phyloP scores from a whole-genome alignment of 2,797 vertebrate genomes.

The Danio choprae region DNA sequence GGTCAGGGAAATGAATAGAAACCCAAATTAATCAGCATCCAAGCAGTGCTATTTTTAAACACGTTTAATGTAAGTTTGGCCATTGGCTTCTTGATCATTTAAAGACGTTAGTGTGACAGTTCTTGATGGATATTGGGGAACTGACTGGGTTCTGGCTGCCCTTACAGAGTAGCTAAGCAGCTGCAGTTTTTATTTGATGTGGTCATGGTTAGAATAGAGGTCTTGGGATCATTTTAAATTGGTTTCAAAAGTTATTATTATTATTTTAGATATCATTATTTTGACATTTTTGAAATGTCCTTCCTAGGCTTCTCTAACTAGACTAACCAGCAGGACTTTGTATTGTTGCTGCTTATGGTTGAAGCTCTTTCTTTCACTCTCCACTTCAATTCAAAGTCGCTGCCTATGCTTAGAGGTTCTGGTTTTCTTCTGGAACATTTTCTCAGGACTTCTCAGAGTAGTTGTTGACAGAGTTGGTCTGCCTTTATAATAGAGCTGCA shows the following conservation, averaged over 20 bases:
- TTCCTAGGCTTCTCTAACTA: background rate
- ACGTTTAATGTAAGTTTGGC: background rate
- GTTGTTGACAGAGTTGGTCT: slow-evolving; percentile 31
- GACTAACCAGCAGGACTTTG: background rate
- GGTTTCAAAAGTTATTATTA: slow-evolving; percentile 13
- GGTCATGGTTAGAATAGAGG: slow-evolving; percentile 13
- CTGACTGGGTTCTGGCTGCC: slow-evolving; percentile 5
- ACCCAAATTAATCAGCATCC: background rate
- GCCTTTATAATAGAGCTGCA: slow-evolving; percentile 6
- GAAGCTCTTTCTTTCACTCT: background rate
- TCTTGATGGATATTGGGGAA: slow-evolving; percentile 9
- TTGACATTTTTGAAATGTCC: background rate
- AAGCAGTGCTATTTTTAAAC: slow-evolving; percentile 5
- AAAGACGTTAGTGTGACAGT: background rate
- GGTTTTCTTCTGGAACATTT: slow-evolving; percentile 31
- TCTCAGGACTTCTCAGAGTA: slow-evolving; percentile 27
- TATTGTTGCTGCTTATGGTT: background rate
- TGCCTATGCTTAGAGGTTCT: slow-evolving; percentile 13
- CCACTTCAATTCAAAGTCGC: slow-evolving; percentile 4
- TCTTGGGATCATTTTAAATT: slow-evolving; percentile 13
- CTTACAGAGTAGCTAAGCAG: slow-evolving; percentile 9
- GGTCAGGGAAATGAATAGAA: background rate
- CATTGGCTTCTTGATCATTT: background rate
- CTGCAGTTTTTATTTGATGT: slow-evolving; percentile 23
- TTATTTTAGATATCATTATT: background rate